phyloP scores from a whole-genome alignment of 2,797 vertebrate species.

The Sarcophilus harrisii region DNA sequence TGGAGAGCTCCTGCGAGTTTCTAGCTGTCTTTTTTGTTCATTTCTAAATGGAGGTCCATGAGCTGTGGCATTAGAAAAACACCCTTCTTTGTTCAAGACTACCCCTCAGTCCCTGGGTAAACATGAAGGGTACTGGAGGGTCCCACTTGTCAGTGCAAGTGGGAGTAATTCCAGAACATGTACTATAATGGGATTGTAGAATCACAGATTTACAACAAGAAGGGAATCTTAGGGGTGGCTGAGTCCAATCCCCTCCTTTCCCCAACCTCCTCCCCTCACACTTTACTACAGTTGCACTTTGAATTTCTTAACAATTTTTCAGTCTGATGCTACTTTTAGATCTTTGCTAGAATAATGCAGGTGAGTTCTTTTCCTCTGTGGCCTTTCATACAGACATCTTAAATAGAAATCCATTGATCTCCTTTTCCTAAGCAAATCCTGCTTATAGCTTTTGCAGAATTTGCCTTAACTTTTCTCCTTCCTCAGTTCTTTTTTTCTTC shows the following conservation, averaged over 20 bases:
- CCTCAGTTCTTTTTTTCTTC: neutral
- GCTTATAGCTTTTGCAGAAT: neutral
- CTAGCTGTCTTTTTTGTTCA: no score
- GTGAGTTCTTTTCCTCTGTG: neutral
- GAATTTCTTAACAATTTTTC: neutral
- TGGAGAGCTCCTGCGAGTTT: neutral
- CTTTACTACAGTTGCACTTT: neutral
- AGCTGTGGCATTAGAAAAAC: neutral
- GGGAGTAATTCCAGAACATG: neutral
- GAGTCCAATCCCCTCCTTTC: neutral
- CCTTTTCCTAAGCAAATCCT: neutral
- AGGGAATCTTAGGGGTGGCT: neutral
- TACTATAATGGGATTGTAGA: neutral
- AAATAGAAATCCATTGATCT: neutral
- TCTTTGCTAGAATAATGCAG: neutral
- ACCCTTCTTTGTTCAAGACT: neutral
- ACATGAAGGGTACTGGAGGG: neutral
- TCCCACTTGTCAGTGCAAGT: neutral
- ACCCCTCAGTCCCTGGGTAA: neutral
- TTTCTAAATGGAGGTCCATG: neutral
- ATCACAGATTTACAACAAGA: neutral
- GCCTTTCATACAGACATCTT: neutral
- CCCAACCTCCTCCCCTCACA: neutral
- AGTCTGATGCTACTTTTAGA: neutral
- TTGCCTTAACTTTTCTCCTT: neutral